phyloP scores from a whole-genome alignment of 2,888 invertebrate species.

The Xylota segnis region DNA sequence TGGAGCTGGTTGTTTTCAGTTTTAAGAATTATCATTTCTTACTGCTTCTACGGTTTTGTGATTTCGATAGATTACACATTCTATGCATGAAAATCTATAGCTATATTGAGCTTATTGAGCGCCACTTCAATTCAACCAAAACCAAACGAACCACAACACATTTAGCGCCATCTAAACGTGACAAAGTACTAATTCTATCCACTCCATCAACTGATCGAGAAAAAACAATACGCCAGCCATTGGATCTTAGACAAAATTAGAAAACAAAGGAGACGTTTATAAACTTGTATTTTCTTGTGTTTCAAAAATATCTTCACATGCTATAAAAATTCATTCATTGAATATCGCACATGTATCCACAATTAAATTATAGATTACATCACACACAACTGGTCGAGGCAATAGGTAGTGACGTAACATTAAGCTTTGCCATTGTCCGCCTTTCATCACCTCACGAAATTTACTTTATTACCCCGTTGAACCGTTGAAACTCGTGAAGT shows the following conservation, averaged over 20 bases:
- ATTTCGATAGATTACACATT: no score
- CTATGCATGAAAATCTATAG: no score
- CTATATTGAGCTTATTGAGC: background rate
- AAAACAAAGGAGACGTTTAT: slow-evolving; percentile 9
- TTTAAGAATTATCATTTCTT: no score
- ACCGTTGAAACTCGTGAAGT: slow-evolving; percentile 44
- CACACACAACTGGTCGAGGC: slow-evolving; percentile 18
- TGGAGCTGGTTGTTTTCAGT: no score
- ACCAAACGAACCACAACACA: background rate
- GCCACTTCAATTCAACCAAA: background rate
- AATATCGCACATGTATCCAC: slow-evolving; percentile 19
- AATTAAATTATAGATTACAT: slow-evolving; percentile 46
- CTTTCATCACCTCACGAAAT: slow-evolving; percentile 47
- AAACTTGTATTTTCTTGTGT: background rate
- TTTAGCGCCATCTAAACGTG: slow-evolving; percentile 1
- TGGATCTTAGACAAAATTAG: background rate
- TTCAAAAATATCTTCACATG: slow-evolving; percentile 1
- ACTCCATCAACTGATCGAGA: background rate
- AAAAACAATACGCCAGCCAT: background rate
- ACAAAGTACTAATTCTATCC: background rate
- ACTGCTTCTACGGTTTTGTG: no score
- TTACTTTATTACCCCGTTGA: slow-evolving; percentile 34
- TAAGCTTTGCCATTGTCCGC: slow-evolving; percentile 36
- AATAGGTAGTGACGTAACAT: slow-evolving; percentile 36
- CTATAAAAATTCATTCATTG: slow-evolving; percentile 30